Base-by-base conservation (phyloP, 2,797 vertebrate genomes). In the Podarcis lilfordi region DNA sequence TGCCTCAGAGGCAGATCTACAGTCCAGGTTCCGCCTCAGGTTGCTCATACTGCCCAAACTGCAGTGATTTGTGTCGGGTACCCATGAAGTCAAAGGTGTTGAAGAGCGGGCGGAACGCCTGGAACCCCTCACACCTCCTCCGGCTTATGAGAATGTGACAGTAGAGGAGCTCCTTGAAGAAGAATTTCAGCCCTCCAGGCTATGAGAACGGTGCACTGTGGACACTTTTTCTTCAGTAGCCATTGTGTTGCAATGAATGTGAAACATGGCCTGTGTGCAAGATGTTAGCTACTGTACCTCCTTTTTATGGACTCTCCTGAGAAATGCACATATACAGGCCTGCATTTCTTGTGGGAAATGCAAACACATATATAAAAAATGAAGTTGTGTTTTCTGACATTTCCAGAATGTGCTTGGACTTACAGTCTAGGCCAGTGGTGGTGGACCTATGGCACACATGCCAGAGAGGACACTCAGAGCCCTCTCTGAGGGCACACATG, bases 101-200 rank as follows among this genome's bases (percentile, higher is more conserved):
- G 92, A 94, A 76, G 89, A 92, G 3, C 88, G 68, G 3, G 40
- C 69, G 32, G 94, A 95, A 40, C 92, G 83, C 2, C 0, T 93
- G 87, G 97, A 97, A 87, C 96, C 96, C 25, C 95, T 96, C 71
- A 97, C 97, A 50, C 97, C 97, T 78, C 97, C 97, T 13, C 97
- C 97, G 69, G 90, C 91, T 88, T 97, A 97, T 0, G 96, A 97
- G 2, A 91, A 82, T 86, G 90, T 89, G 50, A 80, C 93, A 76
- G 91, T 61, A 0, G 91, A 96, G 27, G 95, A 95, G 2, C 89
- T 95, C 64, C 95, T 96, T 92, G 94, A 94, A 90, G 87, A 92
- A 13, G 85, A 29, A 72, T 88, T 87, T 69, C 89, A 95, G 55
- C 64, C 89, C 61, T 86, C 95, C 0, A 0, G 0, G 0, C 32